phyloP scores from a whole-genome alignment of 2,888 invertebrate species.

The Stenodera caucasica region DNA sequence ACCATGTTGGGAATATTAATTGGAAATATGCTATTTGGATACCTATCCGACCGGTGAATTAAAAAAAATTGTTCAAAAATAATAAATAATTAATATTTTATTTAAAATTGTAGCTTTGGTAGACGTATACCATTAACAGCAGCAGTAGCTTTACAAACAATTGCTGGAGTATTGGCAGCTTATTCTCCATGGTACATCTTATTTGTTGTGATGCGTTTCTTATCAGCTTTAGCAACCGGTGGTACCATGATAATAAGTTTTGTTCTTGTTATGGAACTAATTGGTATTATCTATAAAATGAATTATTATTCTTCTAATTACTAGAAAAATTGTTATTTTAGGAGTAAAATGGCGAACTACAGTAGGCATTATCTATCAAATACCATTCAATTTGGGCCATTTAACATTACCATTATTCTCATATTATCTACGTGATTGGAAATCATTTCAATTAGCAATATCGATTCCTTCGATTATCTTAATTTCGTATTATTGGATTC shows the following conservation, averaged over 20 bases:
- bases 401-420: constrained; percentile 62
- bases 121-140: too few species aligned
- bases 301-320: too few species aligned
- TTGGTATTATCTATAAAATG: too few species aligned
- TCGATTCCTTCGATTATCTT: constrained; percentile 59
- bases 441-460: constrained; percentile 61
- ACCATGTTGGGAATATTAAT: constrained; percentile 67
- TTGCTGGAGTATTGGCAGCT: constrained; percentile 60
- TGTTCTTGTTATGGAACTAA: constrained; percentile 67
- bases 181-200: constrained; percentile 59
- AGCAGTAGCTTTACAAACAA: too few species aligned
- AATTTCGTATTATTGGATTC: constrained; percentile 59
- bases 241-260: constrained; percentile 68
- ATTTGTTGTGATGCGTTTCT: constrained; percentile 61
- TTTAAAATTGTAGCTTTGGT: too few species aligned
- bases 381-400: constrained; percentile 65
- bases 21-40: constrained; percentile 64
- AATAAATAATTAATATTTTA: too few species aligned
- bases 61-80: constrained; percentile 60
- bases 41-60: constrained; percentile 66
- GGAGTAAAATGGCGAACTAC: constrained; percentile 64
- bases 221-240: constrained; percentile 64
- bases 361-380: constrained; percentile 65
- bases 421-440: constrained; percentile 65
- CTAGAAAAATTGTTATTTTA: too few species aligned